phyloP scores from a whole-genome alignment of 2,797 vertebrate species.

The Picus viridis region DNA sequence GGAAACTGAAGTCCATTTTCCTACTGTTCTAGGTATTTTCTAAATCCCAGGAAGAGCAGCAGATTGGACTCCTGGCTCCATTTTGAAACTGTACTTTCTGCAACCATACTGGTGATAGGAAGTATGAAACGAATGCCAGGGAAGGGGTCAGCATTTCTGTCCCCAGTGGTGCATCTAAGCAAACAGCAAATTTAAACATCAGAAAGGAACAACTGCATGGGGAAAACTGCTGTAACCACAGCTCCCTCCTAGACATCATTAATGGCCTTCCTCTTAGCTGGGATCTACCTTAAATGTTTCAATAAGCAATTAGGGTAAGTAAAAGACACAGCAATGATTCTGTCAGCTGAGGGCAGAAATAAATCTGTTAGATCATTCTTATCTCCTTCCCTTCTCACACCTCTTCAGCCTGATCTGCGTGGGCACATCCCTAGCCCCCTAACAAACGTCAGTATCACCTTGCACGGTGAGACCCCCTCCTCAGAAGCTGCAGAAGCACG shows the following conservation, averaged over 20 bases:
- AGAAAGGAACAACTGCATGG: neutral
- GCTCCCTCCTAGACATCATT: neutral
- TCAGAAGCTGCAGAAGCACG: neutral
- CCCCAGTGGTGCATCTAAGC: neutral
- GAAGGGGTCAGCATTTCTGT: neutral
- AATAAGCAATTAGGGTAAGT: neutral
- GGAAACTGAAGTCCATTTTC: neutral
- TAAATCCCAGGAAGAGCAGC: neutral
- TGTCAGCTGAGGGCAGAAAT: neutral
- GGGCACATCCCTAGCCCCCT: neutral
- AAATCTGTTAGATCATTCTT: neutral
- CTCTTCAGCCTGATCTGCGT: neutral
- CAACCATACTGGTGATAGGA: neutral
- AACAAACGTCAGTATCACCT: accelerated
- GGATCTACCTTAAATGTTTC: neutral
- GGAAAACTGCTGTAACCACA: neutral
- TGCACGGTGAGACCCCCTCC: accelerated
- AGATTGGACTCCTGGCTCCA: neutral
- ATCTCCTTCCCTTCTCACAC: neutral
- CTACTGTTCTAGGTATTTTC: neutral
- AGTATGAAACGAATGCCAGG: neutral
- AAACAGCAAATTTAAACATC: neutral
- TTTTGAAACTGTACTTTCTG: neutral
- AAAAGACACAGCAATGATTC: neutral
- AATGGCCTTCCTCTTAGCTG: neutral